phyloP scores from a whole-genome alignment of 2,113 vertebrate genomes.

The Sprattus sprattus region DNA sequence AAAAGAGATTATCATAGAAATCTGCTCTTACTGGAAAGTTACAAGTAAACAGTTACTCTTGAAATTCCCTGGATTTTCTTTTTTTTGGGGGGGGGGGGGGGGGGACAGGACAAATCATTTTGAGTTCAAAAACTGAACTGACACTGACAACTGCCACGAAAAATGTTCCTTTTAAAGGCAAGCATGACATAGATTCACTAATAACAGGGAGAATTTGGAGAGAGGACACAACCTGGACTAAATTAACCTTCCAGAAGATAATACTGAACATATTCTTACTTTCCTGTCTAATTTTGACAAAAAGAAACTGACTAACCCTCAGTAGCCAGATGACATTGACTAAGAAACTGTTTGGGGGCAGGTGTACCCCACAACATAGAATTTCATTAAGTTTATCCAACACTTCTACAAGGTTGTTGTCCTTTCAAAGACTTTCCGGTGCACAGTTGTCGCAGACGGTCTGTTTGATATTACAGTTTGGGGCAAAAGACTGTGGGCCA shows the following conservation, averaged over 20 bases:
- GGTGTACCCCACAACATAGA: neutral
- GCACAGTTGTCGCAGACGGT: conserved; percentile 65
- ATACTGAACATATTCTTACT: conserved; percentile 1
- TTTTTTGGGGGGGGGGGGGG: too few species aligned
- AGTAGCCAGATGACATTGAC: neutral
- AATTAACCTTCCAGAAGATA: neutral
- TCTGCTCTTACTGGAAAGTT: conserved; percentile 47
- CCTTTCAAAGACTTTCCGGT: conserved; percentile 57
- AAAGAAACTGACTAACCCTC: neutral
- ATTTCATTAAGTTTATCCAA: neutral
- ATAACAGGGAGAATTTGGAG: neutral
- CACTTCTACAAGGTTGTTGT: neutral
- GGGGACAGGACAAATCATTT: neutral
- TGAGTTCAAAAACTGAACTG: neutral
- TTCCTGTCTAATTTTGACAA: neutral
- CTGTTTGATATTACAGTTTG: conserved; percentile 53
- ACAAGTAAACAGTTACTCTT: conserved; percentile 2
- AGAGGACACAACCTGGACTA: neutral
- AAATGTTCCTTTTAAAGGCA: neutral
- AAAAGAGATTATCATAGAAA: conserved; percentile 50
- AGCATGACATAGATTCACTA: neutral
- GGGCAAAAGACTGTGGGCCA: conserved; percentile 47
- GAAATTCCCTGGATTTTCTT: neutral
- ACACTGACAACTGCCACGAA: neutral
- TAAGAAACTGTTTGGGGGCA: neutral